phyloP scores from a whole-genome alignment of 2,113 vertebrate genomes.

The Phaethornis superciliosus region DNA sequence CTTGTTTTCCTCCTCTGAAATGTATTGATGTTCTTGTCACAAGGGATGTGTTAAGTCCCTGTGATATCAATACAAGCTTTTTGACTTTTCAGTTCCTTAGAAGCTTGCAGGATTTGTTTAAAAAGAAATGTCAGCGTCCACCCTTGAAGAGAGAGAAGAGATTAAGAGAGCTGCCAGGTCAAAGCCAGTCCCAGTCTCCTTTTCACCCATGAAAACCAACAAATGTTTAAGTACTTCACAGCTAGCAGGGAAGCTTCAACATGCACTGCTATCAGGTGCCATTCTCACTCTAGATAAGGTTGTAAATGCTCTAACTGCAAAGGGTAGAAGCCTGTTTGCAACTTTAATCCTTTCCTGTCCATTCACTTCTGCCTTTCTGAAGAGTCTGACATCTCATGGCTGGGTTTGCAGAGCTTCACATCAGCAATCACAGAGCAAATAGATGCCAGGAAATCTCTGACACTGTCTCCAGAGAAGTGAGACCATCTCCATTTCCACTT shows the following conservation, averaged over 20 bases:
- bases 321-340: neutral
- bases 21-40: neutral
- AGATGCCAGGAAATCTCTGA: neutral
- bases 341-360: neutral
- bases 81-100: neutral
- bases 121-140: neutral
- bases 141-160: neutral
- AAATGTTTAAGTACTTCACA: neutral
- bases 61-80: neutral
- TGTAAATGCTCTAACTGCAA: neutral
- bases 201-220: neutral
- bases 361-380: neutral
- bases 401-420: neutral
- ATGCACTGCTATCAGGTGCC: neutral
- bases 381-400: neutral
- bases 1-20: neutral
- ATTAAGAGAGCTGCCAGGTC: neutral
- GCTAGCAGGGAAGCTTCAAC: neutral
- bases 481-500: neutral
- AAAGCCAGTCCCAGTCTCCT: neutral
- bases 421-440: neutral
- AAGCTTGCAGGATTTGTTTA: neutral
- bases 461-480: neutral
- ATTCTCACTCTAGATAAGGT: neutral
- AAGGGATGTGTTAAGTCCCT: neutral